A percentile compares a stretch with the other conserved stretches of the same genome.
These are phyloP conservation scores for Eleginops maclovinus DNA, from an alignment of 2,113 vertebrate genomes.

Conservation along the genomic window DNA sequence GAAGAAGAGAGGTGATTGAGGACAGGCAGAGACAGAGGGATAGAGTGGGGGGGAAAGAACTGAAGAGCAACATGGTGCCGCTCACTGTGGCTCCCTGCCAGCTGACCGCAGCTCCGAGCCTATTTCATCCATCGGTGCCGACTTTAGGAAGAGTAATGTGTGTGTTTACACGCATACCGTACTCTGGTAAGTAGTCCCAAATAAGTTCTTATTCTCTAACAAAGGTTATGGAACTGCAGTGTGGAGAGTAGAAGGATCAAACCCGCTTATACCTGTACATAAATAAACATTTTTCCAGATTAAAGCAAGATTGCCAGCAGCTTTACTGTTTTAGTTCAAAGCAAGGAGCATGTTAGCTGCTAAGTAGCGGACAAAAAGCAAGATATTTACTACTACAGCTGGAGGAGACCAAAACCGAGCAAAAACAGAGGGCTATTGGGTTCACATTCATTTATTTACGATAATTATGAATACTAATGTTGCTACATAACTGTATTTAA, in stretches of 20 bases:
- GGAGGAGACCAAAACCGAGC: too few relatives aligned
- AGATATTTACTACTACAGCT: too few relatives aligned
- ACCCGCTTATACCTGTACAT: not conserved
- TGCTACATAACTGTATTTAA: too few relatives aligned
- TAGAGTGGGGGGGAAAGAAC: conserved; percentile 37
- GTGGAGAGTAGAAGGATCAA: not conserved
- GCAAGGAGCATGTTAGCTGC: not conserved
- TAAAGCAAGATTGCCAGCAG: not conserved
- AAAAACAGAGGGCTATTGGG: too few relatives aligned
- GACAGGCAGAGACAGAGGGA: conserved; percentile 47
- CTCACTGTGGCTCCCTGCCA: conserved; percentile 56
- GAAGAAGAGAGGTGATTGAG: conserved; percentile 47
- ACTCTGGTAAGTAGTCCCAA: not conserved
- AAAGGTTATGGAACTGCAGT: not conserved
- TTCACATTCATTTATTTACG: too few relatives aligned
- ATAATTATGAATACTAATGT: too few relatives aligned
- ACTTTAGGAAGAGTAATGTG: conserved; percentile 38
- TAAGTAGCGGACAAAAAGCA: not conserved
- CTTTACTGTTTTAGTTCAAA: not conserved
- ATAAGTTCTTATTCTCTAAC: not conserved
- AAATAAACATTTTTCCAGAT: conserved; percentile 1
- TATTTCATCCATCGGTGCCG: conserved; percentile 47
- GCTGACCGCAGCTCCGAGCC: conserved; percentile 44
- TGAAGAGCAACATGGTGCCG: conserved; percentile 48
- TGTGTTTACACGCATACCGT: conserved; percentile 36